Conservation (phyloP, 2,888 invertebrate genomes). For the Dendrolimus houi region DNA sequence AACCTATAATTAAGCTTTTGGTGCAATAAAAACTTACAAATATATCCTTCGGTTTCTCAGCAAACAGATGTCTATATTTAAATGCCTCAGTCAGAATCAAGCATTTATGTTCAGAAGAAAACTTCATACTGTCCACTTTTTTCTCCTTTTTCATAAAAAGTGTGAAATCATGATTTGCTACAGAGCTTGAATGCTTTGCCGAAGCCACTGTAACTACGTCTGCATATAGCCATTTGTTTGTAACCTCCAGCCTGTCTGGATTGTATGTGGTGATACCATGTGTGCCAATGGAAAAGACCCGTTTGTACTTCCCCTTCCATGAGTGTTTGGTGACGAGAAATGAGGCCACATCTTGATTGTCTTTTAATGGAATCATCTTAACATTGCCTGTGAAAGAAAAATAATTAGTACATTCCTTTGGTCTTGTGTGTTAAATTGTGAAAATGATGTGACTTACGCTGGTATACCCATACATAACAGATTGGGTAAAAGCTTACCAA, state of each 20-base stretch:
- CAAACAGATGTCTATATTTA: slow-evolving; percentile 85
- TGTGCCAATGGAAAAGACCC: slow-evolving; percentile 97
- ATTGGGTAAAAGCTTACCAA: no score
- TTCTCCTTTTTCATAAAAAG: slow-evolving; percentile 92
- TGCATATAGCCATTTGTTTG: slow-evolving; percentile 94
- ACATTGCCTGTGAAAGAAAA: slow-evolving; percentile 62
- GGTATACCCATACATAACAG: no score
- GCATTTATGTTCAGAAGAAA: slow-evolving; percentile 96
- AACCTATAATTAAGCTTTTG: no score
- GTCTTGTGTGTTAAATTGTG: no score
- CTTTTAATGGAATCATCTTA: slow-evolving; percentile 88
- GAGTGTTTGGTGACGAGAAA: slow-evolving; percentile 98
- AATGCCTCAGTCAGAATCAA: slow-evolving; percentile 95
- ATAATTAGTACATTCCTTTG: slow-evolving; percentile 3
- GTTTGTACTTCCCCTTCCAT: slow-evolving; percentile 99
- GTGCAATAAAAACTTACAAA: slow-evolving; percentile 74
- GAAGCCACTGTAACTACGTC: slow-evolving; percentile 86
- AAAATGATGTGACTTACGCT: no score
- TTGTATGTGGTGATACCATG: slow-evolving; percentile 98
- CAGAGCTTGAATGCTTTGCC: slow-evolving; percentile 72
- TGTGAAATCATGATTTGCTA: slow-evolving; percentile 81
- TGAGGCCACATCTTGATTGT: slow-evolving; percentile 97
- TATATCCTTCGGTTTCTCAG: slow-evolving; percentile 87
- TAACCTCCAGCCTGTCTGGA: slow-evolving; percentile 78
- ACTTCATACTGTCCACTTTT: slow-evolving; percentile 95